Percentiles rank a stretch among this genome's conserved stretches.
Evolutionary conservation across 2,797 vertebrate genomes (phyloP).

Genomic region (Potorous gilbertii): DNA sequence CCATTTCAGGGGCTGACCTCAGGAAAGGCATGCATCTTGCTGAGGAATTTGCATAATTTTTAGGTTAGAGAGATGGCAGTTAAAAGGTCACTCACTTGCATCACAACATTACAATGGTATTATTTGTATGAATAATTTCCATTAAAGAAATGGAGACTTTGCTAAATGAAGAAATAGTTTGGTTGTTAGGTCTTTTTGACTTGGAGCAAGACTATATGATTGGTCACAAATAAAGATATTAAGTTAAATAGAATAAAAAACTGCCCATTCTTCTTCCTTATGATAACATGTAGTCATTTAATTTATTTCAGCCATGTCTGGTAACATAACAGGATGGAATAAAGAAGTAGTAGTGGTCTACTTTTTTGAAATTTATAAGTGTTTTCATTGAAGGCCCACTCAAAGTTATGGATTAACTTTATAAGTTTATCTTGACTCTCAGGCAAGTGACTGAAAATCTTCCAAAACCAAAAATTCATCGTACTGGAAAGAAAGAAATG

Average conservation of each 20-base stretch:
- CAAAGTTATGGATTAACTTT: neutral
- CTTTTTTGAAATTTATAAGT: neutral
- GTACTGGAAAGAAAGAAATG: neutral
- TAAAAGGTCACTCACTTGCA: neutral
- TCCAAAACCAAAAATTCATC: neutral
- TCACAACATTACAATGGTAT: neutral
- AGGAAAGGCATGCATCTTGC: conserved; percentile 32
- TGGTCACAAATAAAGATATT: neutral
- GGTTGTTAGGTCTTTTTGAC: neutral
- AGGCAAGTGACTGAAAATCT: neutral
- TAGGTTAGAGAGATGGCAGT: neutral
- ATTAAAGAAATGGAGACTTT: conserved; percentile 26
- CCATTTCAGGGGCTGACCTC: neutral
- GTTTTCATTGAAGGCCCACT: neutral
- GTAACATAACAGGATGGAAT: neutral
- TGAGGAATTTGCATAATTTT: conserved; percentile 14
- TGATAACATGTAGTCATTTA: neutral
- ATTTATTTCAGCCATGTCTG: neutral
- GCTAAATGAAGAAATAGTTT: conserved; percentile 39
- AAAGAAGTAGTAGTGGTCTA: neutral
- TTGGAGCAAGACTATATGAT: neutral
- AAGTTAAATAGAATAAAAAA: neutral
- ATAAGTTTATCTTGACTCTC: neutral
- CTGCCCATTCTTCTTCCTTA: neutral
- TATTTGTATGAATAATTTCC: neutral